These are phyloP conservation scores for Bombus consobrinus DNA, from an alignment of 1,140 invertebrate species.

Conservation along the genomic window DNA sequence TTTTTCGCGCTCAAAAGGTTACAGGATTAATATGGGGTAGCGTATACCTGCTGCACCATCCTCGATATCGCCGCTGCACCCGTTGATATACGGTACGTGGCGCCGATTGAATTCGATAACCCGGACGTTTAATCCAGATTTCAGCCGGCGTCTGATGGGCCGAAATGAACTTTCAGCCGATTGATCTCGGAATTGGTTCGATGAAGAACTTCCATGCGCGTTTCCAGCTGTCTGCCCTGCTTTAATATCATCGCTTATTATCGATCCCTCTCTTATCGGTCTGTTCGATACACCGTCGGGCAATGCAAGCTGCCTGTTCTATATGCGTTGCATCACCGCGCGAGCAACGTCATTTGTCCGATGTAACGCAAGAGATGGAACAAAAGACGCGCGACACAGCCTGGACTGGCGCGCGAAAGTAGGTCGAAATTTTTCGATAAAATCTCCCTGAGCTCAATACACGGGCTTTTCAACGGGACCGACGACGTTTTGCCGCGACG, in stretches of 20 bases:
- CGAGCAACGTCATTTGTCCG: neutral
- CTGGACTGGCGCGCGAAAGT: neutral
- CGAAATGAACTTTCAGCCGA: conserved; percentile 52
- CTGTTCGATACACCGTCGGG: neutral
- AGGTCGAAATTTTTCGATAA: conserved; percentile 12
- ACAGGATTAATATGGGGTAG: conserved; percentile 31
- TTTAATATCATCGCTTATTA: conserved; percentile 47
- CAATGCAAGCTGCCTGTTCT: neutral
- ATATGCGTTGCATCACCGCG: too few species aligned
- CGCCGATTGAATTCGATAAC: conserved; percentile 49
- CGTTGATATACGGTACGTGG: neutral
- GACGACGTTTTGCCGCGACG: neutral
- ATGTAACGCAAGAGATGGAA: neutral
- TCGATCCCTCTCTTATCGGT: neutral
- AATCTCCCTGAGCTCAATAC: neutral
- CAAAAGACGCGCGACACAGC: neutral
- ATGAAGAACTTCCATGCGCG: conserved; percentile 32
- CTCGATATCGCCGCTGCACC: neutral
- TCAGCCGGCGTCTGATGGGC: conserved; percentile 45
- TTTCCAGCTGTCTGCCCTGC: conserved; percentile 30
- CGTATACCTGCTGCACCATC: neutral
- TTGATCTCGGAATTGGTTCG: conserved; percentile 45
- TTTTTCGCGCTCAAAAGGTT: conserved; percentile 13
- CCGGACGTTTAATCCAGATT: conserved; percentile 53
- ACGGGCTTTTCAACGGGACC: neutral